phyloP scores from a whole-genome alignment of 2,113 vertebrate species.

The Catharus minimus region DNA sequence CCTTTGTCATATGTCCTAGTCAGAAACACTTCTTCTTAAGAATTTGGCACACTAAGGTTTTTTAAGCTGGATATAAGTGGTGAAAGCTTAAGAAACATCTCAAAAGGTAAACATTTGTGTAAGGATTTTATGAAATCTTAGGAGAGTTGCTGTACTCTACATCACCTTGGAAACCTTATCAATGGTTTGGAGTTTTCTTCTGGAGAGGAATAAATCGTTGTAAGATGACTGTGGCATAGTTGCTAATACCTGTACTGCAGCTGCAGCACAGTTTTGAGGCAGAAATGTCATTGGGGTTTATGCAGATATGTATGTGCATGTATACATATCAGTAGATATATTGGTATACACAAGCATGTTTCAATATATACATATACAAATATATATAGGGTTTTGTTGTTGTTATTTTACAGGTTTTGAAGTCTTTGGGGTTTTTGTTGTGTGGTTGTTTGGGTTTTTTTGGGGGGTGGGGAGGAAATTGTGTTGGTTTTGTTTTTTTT shows the following conservation, averaged over 20 bases:
- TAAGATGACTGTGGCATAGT: neutral
- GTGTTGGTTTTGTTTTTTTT: neutral
- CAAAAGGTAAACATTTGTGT: neutral
- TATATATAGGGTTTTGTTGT: neutral
- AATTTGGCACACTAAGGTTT: neutral
- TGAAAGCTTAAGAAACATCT: neutral
- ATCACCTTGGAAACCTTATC: neutral
- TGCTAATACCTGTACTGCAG: neutral
- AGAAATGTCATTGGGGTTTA: neutral
- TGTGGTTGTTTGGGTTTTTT: neutral
- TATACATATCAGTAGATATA: neutral
- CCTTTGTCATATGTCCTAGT: neutral
- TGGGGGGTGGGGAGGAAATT: neutral
- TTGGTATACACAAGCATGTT: fast-evolving
- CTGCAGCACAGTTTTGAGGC: neutral
- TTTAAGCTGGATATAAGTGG: neutral
- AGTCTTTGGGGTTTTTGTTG: neutral
- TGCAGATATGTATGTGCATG: neutral
- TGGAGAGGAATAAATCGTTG: neutral
- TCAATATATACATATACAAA: neutral
- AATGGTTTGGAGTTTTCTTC: neutral
- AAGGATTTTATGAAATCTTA: neutral
- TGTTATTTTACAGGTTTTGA: neutral
- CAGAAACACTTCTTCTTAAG: neutral
- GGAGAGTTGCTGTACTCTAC: neutral